These are phyloP conservation scores for Belonocnema kinseyi DNA, from an alignment of 1,140 invertebrate species.

Conservation along the genomic window DNA sequence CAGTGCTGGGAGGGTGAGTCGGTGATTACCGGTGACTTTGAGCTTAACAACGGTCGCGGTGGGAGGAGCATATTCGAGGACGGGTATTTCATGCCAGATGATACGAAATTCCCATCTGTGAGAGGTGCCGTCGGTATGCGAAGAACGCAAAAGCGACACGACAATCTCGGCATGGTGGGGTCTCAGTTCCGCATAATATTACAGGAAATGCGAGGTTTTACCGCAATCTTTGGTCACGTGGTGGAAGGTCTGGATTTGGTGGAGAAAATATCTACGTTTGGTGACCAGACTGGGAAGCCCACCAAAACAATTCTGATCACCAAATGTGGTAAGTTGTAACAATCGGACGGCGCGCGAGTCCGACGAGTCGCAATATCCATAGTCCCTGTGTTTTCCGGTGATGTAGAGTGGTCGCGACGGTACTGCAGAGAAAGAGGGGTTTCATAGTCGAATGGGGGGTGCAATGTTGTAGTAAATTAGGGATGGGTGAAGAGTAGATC, in stretches of 20 bases:
- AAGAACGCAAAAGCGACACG: constrained; percentile 86
- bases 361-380: constrained; percentile 21
- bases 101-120: constrained; percentile 85
- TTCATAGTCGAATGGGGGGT: constrained; percentile 35
- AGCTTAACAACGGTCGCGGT: constrained; percentile 87
- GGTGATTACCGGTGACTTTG: constrained; percentile 88
- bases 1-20: constrained; percentile 90
- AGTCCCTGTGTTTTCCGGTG: constrained; percentile 33
- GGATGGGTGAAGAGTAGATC: not conserved
- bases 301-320: constrained; percentile 84
- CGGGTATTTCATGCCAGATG: constrained; percentile 87
- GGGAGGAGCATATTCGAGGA: constrained; percentile 87
- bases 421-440: constrained; percentile 39
- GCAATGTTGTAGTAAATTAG: constrained; percentile 26
- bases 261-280: constrained; percentile 86
- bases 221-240: constrained; percentile 89
- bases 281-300: constrained; percentile 86
- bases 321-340: constrained; percentile 85
- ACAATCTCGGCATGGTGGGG: constrained; percentile 87
- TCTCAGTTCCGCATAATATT: constrained; percentile 90
- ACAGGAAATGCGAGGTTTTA: constrained; percentile 88
- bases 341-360: constrained; percentile 35
- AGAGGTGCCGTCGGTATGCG: constrained; percentile 89
- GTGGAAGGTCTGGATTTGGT: constrained; percentile 88
- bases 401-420: constrained; percentile 29